Evolutionary conservation across 1,140 invertebrate species (phyloP).

Genomic region (Camponotus pennsylvanicus): DNA sequence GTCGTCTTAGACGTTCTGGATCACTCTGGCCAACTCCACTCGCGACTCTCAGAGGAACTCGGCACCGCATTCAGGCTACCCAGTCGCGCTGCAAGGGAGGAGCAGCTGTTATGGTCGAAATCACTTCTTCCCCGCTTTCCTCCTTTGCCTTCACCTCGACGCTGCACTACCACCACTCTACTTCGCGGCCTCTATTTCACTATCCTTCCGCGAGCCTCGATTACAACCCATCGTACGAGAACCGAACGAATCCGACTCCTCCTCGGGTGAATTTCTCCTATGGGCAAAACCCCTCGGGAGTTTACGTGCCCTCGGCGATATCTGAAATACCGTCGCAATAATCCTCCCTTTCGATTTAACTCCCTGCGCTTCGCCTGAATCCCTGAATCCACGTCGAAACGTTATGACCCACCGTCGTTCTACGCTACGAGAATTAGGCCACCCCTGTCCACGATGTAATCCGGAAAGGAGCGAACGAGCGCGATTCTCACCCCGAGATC

Average conservation of each 20-base stretch:
- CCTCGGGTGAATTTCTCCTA: slow-evolving; percentile 9
- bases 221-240: slow-evolving; percentile 63
- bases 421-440: slow-evolving; percentile 45
- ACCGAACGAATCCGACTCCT: slow-evolving; percentile 10
- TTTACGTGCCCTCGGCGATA: slow-evolving; percentile 68
- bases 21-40: slow-evolving; percentile 66
- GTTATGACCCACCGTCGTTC: slow-evolving; percentile 52
- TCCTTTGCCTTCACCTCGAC: neutral
- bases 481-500: neutral
- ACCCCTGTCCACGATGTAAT: slow-evolving; percentile 43
- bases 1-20: slow-evolving; percentile 67
- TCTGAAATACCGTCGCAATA: slow-evolving; percentile 73
- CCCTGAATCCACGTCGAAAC: slow-evolving; percentile 29
- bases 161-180: slow-evolving; percentile 16
- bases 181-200: slow-evolving; percentile 72
- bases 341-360: slow-evolving; percentile 72
- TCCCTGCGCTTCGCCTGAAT: slow-evolving; percentile 48
- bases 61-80: slow-evolving; percentile 66
- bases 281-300: slow-evolving; percentile 54
- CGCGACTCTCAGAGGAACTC: slow-evolving; percentile 68
- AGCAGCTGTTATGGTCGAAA: slow-evolving; percentile 76
- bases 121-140: slow-evolving; percentile 66
- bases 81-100: slow-evolving; percentile 64
- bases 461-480: slow-evolving; percentile 34
- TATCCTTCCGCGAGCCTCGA: slow-evolving; percentile 64